Percentiles rank a stretch among this genome's conserved stretches.
These are phyloP conservation scores for Chiloscyllium punctatum DNA, from an alignment of 2,797 vertebrate genomes.

Conservation along the genomic window DNA sequence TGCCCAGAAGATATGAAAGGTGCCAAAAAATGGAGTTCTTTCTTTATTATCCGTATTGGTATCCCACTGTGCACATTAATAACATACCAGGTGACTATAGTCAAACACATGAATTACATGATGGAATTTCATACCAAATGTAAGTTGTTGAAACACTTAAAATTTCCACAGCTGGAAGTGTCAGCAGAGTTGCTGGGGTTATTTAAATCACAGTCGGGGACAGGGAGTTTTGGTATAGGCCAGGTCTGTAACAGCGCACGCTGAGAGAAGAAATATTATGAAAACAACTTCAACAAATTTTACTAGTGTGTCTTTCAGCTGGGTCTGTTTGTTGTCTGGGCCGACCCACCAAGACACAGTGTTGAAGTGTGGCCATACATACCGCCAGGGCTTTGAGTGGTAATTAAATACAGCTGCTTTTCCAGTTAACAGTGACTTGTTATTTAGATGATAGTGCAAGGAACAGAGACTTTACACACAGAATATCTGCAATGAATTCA, in stretches of 20 bases:
- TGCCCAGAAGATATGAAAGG: neutral
- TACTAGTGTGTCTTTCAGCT: slow-evolving; percentile 10
- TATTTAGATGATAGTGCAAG: neutral
- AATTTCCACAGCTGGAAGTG: slow-evolving; percentile 21
- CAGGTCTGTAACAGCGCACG: slow-evolving; percentile 13
- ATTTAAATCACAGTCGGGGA: slow-evolving; percentile 21
- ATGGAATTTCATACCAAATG: neutral
- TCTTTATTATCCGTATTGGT: neutral
- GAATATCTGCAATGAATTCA: neutral
- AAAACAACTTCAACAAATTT: slow-evolving; percentile 4
- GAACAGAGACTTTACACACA: neutral
- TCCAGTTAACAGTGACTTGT: slow-evolving; percentile 5
- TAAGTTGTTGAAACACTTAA: slow-evolving; percentile 26
- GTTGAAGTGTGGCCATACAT: neutral
- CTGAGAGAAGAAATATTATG: slow-evolving; percentile 19
- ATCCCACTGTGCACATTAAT: neutral
- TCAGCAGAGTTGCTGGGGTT: slow-evolving; percentile 5
- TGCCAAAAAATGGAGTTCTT: neutral
- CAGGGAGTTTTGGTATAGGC: neutral
- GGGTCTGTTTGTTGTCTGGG: slow-evolving; percentile 21
- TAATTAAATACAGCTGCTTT: slow-evolving; percentile 34
- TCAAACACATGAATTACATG: neutral
- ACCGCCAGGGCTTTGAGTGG: neutral
- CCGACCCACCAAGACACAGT: neutral
- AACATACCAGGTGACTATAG: neutral